Base-by-base conservation (phyloP, 1,140 invertebrate species). In the Helicoverpa armigera region DNA sequence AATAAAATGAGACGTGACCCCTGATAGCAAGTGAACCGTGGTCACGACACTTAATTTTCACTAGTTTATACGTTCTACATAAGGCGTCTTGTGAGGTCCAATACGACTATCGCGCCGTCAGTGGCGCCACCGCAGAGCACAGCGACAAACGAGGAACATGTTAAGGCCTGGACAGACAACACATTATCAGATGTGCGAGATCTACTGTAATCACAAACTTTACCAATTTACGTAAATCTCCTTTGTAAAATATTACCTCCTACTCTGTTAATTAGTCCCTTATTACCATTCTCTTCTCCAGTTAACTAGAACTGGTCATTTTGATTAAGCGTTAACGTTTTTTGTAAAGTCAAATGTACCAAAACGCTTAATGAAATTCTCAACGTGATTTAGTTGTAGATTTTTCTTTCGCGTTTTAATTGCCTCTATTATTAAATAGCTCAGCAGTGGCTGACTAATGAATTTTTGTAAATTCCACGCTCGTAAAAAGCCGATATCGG, bases 11-110 rank as follows among this genome's bases (percentile, higher is more conserved):
- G 87, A 91, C 87, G 83, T 91, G 92, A 92, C 93, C 93, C 78
- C 18, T 78, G 92, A 94, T 94, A 94, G 82, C 83, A 82, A 82
- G 77, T 88, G 93, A 92, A 86, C 90, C 86, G 85, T 88, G 75
- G 82, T 83, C 84, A 81, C 87, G 88, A 93, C 92, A 94, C 91
- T 94, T 92, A 90, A 92, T 93, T 94, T 94, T 93, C 92, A 92
- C 89, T 90, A 91, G 87, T 91, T 90, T 92, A 93, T 92, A 83
- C 87, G 91, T 87, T 90, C 89, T 86, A 92, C 85, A 91, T 93
- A 87, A 43, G 72, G 78, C 92, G 74, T 85, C 93, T 94, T 94
- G 93, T 94, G 93, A 89, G 93, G 93, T 92, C 93, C 67, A 76
- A 79, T 81, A 76, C 82, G 63, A 54, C 80, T 86, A 90, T 86